Evolutionary conservation across 2,888 invertebrate genomes (phyloP).

Genomic region (Diabrotica balteata): DNA sequence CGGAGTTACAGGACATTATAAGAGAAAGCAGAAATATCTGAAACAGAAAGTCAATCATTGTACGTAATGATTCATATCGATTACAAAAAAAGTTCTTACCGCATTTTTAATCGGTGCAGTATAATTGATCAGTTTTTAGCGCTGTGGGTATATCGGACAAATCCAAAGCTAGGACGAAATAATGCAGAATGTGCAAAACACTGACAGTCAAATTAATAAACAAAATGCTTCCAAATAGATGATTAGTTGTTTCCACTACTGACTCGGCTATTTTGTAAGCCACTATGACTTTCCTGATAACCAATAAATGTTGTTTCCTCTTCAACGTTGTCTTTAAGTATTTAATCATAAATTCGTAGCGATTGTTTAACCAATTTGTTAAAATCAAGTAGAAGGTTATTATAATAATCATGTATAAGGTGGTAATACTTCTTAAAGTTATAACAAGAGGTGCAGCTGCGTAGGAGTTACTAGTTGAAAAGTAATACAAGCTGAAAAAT

Average conservation of each 20-base stretch:
- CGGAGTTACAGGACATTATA: conserved; percentile 29
- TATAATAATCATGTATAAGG: neutral
- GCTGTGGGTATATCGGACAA: neutral
- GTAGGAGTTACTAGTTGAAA: neutral
- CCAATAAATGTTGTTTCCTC: neutral
- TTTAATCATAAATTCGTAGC: conserved; percentile 10
- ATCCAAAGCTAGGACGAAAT: conserved; percentile 7
- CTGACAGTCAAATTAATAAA: neutral
- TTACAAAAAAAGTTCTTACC: neutral
- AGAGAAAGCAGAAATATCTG: conserved; percentile 22
- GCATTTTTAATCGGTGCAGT: neutral
- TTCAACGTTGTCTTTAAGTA: neutral
- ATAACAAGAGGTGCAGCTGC: neutral
- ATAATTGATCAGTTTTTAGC: neutral
- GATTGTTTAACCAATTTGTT: conserved; percentile 17
- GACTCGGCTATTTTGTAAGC: conserved; percentile 2
- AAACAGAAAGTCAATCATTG: conserved; percentile 3
- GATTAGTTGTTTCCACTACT: neutral
- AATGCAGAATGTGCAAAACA: neutral
- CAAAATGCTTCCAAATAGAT: conserved; percentile 4
- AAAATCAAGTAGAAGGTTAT: conserved; percentile 10
- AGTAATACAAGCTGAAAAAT: conserved; percentile 7
- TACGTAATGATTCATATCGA: neutral
- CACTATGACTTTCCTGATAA: neutral
- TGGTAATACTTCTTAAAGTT: neutral